phyloP scores from a whole-genome alignment of 2,113 vertebrate species.

The Mesocricetus auratus region DNA sequence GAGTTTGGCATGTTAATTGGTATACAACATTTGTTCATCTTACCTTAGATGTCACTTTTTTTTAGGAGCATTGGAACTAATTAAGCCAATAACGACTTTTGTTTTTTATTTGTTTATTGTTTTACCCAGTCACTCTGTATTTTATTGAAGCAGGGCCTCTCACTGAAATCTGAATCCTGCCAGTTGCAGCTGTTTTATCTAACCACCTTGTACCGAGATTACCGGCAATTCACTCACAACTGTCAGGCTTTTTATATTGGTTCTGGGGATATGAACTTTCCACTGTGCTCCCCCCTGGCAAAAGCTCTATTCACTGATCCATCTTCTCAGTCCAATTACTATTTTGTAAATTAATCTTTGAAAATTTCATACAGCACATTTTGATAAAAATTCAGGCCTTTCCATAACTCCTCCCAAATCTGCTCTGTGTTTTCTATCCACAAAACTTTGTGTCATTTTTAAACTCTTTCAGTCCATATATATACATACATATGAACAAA shows the following conservation, averaged over 20 bases:
- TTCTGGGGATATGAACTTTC: not conserved
- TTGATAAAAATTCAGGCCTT: not conserved
- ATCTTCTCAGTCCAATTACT: too few relatives aligned
- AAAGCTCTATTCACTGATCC: not conserved
- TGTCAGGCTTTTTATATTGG: not conserved
- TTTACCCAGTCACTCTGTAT: not conserved
- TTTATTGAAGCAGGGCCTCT: not conserved
- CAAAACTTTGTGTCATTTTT: not conserved
- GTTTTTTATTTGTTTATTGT: not conserved
- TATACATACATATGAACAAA: not conserved
- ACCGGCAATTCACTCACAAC: not conserved
- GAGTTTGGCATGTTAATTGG: constrained; percentile 2
- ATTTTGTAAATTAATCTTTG: not conserved
- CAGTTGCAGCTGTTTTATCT: not conserved
- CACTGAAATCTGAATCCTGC: not conserved
- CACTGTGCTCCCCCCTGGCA: not conserved
- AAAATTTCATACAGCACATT: not conserved
- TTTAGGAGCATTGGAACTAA: not conserved
- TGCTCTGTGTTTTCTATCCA: not conserved
- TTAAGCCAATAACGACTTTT: not conserved
- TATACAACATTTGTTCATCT: not conserved
- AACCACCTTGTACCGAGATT: too few relatives aligned
- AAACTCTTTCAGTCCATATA: not conserved
- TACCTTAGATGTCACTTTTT: not conserved
- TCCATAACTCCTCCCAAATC: not conserved